Percentiles rank a stretch among this genome's conserved stretches.
Evolutionary conservation across 2,888 invertebrate genomes (phyloP).

Genomic region (Drosophila anomalipes): DNA sequence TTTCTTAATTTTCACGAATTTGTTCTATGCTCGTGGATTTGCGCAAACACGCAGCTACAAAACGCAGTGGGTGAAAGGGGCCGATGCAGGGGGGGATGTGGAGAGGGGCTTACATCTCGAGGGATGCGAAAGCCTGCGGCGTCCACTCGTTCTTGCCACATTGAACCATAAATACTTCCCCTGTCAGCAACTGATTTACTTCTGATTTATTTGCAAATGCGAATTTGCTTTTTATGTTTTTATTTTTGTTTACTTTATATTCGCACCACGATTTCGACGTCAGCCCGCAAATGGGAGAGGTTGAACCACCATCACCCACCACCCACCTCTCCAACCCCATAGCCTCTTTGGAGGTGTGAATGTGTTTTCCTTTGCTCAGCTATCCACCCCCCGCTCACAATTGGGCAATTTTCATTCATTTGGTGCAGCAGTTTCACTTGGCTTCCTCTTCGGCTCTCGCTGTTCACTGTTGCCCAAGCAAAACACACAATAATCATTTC

Average conservation of each 20-base stretch:
- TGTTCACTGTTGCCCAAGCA: slow-evolving; percentile 38
- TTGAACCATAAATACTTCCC: slow-evolving; percentile 80
- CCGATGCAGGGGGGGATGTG: background rate
- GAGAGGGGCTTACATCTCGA: slow-evolving; percentile 33
- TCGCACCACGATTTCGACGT: slow-evolving; percentile 72
- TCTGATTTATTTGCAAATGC: slow-evolving; percentile 82
- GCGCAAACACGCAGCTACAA: slow-evolving; percentile 49
- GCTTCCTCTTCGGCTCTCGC: slow-evolving; percentile 43
- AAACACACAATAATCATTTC: slow-evolving; percentile 78
- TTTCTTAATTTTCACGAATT: slow-evolving; percentile 81
- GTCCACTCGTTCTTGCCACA: slow-evolving; percentile 37
- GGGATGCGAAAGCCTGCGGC: slow-evolving; percentile 46
- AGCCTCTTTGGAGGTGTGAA: slow-evolving; percentile 65
- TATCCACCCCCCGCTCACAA: slow-evolving; percentile 34
- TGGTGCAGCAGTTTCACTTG: slow-evolving; percentile 70
- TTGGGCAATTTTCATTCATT: slow-evolving; percentile 63
- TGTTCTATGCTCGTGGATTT: slow-evolving; percentile 70
- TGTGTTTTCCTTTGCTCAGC: slow-evolving; percentile 62
- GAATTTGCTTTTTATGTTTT: slow-evolving; percentile 80
- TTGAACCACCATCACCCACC: slow-evolving; percentile 20
- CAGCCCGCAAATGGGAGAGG: slow-evolving; percentile 49
- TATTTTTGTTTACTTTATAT: slow-evolving; percentile 80
- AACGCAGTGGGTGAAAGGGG: background rate
- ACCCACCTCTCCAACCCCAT: background rate
- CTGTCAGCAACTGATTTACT: slow-evolving; percentile 81